Base-by-base conservation (phyloP, 2,113 vertebrate species). In the Brachyistius frenatus region DNA sequence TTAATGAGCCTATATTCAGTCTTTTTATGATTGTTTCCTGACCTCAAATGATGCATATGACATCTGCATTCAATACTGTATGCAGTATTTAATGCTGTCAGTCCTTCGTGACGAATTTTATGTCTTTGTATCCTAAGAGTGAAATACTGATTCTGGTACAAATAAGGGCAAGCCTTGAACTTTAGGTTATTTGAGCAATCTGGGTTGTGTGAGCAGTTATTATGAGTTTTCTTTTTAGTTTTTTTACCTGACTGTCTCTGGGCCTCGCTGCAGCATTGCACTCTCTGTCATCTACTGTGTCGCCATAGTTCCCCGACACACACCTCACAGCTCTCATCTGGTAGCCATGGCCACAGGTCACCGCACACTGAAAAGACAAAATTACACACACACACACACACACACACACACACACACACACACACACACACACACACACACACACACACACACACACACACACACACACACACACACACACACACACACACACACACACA, bases 241-340 rank as follows among this genome's bases (percentile, higher is more conserved):
- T 4, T 44, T 86, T 93, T 76, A 98, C 97, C 89, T 98, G 97
- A 37, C 78, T 97, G 89, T 99, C 97, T 83, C 89, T 90, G 36
- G 98, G 97, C 73, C 95, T 95, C 31, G 93, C 87, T 7, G 95
- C 94, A 66, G 94, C 95, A 8, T 91, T 96, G 84, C 98, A 99
- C 54, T 96, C 94, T 58, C 93, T 86, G 83, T 97, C 96, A 32
- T 94, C 93, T 66, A 96, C 78, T 16, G 94, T 87, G 50, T 92
- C 69, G 0, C 89, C 89, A 1, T 96, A 94, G 3, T 49, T 72
- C 35, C 95, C 96, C 0, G 90, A 93, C 50, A 97, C 93, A 65
- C 98, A 99, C 55, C 92, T 94, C 23, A 99, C 96, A 9, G 95
- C 96, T 58, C 98, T 95, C 86, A 95, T 92, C 91, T 96, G 97